These are phyloP conservation scores for Drosophila cognata DNA, from an alignment of 2,888 invertebrate genomes.

Conservation along the genomic window DNA sequence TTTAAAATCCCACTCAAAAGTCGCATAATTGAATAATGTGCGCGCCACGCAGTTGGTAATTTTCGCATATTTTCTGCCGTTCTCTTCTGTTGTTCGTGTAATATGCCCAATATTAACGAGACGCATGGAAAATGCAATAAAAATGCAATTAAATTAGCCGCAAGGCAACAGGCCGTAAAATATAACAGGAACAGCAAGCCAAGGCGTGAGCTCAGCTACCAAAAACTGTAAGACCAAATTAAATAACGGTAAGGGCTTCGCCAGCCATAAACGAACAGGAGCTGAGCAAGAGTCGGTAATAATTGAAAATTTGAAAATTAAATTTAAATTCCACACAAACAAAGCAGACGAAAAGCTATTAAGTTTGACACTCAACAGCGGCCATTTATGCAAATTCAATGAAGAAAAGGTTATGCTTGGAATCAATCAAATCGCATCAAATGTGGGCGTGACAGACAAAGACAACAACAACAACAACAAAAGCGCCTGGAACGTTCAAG, in stretches of 20 bases:
- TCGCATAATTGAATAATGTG: slow-evolving; percentile 63
- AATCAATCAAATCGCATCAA: slow-evolving; percentile 73
- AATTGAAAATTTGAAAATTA: slow-evolving; percentile 71
- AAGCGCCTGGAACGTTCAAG: neutral
- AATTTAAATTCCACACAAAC: slow-evolving; percentile 61
- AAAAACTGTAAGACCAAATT: slow-evolving; percentile 63
- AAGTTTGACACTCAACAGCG: slow-evolving; percentile 6
- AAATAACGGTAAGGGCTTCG: slow-evolving; percentile 45
- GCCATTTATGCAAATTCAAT: slow-evolving; percentile 73
- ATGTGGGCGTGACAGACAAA: slow-evolving; percentile 47
- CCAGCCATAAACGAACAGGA: slow-evolving; percentile 2
- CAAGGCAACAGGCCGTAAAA: slow-evolving; percentile 57
- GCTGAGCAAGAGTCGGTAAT: slow-evolving; percentile 51
- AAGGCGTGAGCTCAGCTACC: slow-evolving; percentile 4
- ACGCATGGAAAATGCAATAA: slow-evolving; percentile 68
- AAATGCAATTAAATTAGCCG: slow-evolving; percentile 80
- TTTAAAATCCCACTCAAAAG: slow-evolving; percentile 33
- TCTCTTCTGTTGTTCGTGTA: slow-evolving; percentile 10
- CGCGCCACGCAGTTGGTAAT: slow-evolving; percentile 19
- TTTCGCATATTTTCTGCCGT: slow-evolving; percentile 34
- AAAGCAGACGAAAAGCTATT: slow-evolving; percentile 41
- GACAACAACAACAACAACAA: slow-evolving; percentile 5
- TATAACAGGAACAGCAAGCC: slow-evolving; percentile 8
- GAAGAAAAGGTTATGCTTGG: slow-evolving; percentile 49
- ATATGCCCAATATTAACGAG: slow-evolving; percentile 50